A percentile compares a stretch with the other conserved stretches of the same genome.
Evolutionary conservation across 2,113 vertebrate species (phyloP).

Genomic region (Sylvietta virens): DNA sequence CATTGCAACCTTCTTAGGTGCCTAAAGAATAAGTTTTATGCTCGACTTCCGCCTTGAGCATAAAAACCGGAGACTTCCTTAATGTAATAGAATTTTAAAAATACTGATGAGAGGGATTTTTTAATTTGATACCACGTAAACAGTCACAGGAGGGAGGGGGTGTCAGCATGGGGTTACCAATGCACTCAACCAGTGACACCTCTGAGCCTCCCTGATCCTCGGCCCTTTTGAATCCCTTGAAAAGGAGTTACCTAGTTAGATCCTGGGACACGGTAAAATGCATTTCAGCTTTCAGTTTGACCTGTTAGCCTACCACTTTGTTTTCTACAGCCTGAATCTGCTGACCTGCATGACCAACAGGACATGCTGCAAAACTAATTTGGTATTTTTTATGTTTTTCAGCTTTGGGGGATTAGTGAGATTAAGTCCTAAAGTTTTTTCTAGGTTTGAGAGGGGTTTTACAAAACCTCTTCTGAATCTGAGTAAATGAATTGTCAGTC

Average conservation of each 20-base stretch:
- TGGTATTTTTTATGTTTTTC: neutral
- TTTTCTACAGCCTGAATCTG: neutral
- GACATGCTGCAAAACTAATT: neutral
- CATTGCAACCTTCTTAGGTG: neutral
- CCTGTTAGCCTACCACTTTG: neutral
- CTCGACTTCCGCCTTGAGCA: neutral
- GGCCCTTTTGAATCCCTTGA: neutral
- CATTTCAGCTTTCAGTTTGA: neutral
- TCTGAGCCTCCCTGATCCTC: neutral
- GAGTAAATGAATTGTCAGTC: constrained; percentile 18
- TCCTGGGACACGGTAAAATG: neutral
- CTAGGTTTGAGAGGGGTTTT: constrained; percentile 4
- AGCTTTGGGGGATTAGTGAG: neutral
- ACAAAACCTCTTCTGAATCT: neutral
- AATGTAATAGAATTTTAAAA: neutral
- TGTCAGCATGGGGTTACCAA: too few species aligned
- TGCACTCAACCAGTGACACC: too few species aligned
- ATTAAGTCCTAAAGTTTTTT: constrained; percentile 21
- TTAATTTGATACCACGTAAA: neutral
- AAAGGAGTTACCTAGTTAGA: neutral
- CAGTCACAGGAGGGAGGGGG: too few species aligned
- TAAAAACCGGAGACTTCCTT: neutral
- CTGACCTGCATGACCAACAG: neutral
- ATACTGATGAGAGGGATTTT: neutral
- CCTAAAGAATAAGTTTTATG: neutral